Percentiles rank a stretch among this genome's conserved stretches.
Evolutionary conservation across 2,797 vertebrate species (phyloP).

Genomic region (Gymnocypris eckloni): DNA sequence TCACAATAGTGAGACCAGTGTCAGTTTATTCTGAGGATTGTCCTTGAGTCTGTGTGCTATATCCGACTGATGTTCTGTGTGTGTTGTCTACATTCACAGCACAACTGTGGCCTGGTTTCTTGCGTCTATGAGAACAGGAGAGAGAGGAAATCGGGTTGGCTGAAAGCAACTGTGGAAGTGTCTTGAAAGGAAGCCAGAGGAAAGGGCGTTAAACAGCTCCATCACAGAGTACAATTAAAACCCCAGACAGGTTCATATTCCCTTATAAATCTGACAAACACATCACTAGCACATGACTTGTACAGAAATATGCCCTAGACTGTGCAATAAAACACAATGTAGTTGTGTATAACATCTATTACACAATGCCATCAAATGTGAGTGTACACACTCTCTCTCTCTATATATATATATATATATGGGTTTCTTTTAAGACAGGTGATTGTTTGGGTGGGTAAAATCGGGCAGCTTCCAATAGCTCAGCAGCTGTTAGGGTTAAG

Average conservation of each 20-base stretch:
- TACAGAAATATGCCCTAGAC: not conserved
- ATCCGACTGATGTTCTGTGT: slow-evolving; percentile 50
- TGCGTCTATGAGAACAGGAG: slow-evolving; percentile 46
- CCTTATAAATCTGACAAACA: slow-evolving; percentile 3
- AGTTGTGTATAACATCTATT: not conserved
- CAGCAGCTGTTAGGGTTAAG: not conserved
- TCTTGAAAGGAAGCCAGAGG: slow-evolving; percentile 74
- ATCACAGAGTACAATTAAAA: slow-evolving; percentile 68
- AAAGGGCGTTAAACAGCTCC: slow-evolving; percentile 76
- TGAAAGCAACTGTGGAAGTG: slow-evolving; percentile 69
- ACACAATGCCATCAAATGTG: not conserved
- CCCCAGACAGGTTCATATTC: slow-evolving; percentile 59
- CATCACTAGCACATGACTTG: not conserved
- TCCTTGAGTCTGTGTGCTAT: slow-evolving; percentile 33
- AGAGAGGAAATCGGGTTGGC: slow-evolving; percentile 70
- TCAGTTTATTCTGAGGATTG: not conserved
- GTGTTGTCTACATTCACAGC: slow-evolving; percentile 48
- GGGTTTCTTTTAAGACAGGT: not conserved
- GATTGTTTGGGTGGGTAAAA: not conserved
- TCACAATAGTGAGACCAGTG: not conserved
- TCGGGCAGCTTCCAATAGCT: not conserved
- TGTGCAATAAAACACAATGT: not conserved
- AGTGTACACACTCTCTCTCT: not conserved
- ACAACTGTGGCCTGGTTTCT: slow-evolving; percentile 33
- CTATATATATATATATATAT: too few relatives aligned